A percentile compares a stretch with the other conserved stretches of the same genome.
Conservation (phyloP, 2,797 vertebrate genomes). For the Alauda arvensis region DNA sequence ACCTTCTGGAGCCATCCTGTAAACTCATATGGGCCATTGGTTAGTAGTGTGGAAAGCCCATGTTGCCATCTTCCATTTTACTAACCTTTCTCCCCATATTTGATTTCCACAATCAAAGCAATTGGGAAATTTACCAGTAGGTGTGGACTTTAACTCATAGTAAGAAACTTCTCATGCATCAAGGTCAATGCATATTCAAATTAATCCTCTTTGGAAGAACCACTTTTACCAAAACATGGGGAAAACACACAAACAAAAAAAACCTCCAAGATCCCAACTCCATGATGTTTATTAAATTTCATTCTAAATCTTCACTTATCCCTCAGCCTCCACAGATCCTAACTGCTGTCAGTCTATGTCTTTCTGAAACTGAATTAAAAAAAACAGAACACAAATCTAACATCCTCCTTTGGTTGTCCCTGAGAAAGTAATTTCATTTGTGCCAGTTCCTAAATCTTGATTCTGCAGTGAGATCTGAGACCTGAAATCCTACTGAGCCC, state of each 20-base stretch:
- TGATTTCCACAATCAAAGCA: neutral
- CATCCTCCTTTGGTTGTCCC: neutral
- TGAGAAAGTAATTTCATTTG: neutral
- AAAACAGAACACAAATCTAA: neutral
- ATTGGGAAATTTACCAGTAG: neutral
- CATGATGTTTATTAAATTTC: neutral
- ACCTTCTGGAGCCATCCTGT: neutral
- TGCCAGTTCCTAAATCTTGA: neutral
- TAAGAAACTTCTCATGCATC: neutral
- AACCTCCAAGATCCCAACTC: accelerated
- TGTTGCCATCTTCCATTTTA: neutral
- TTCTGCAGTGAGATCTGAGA: neutral
- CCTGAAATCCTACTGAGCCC: neutral
- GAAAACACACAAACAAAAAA: neutral
- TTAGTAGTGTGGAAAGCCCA: neutral
- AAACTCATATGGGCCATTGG: neutral
- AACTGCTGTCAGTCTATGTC: neutral
- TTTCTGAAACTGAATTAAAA: neutral
- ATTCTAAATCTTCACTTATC: neutral
- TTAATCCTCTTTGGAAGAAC: neutral
- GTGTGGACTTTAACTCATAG: neutral
- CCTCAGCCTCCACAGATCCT: neutral
- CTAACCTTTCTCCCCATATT: neutral
- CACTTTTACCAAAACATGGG: neutral
- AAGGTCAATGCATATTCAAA: neutral